phyloP scores from a whole-genome alignment of 2,888 invertebrate genomes.

The Incurvaria masculella region DNA sequence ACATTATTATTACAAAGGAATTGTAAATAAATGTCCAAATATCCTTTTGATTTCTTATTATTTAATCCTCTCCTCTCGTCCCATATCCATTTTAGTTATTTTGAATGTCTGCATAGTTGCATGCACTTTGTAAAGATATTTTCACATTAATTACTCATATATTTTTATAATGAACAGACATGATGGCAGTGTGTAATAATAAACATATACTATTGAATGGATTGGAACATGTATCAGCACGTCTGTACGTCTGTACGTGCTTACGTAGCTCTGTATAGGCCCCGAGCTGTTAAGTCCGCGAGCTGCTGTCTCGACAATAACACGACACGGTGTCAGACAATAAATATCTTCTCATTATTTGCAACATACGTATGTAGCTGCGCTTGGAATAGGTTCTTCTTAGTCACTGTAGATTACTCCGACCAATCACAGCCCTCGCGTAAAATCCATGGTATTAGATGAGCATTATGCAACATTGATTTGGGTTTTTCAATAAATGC shows the following conservation, averaged over 20 bases:
- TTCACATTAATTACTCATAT: conserved; percentile 10
- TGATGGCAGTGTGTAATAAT: conserved; percentile 2
- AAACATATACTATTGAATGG: no score
- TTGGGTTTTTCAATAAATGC: no score
- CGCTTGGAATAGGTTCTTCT: not conserved
- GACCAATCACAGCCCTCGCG: no score
- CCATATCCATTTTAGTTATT: conserved; percentile 13
- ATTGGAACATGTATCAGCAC: no score
- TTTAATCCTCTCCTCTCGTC: conserved; percentile 34
- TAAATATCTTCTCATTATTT: conserved; percentile 28
- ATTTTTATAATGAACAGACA: conserved; percentile 7
- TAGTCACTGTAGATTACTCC: not conserved
- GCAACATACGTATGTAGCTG: not conserved
- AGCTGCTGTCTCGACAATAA: conserved; percentile 58
- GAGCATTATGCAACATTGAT: no score
- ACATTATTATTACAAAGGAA: conserved; percentile 48
- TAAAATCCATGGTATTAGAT: no score
- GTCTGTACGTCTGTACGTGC: no score
- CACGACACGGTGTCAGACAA: conserved; percentile 58
- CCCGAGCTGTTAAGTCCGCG: no score
- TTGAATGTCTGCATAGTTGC: no score
- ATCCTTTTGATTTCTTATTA: conserved; percentile 46
- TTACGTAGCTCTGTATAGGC: no score
- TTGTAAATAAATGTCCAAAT: conserved; percentile 56
- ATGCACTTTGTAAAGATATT: conserved; percentile 9